Evolutionary conservation across 2,797 vertebrate species (phyloP).

Genomic region (Syngnathus rostellatus): DNA sequence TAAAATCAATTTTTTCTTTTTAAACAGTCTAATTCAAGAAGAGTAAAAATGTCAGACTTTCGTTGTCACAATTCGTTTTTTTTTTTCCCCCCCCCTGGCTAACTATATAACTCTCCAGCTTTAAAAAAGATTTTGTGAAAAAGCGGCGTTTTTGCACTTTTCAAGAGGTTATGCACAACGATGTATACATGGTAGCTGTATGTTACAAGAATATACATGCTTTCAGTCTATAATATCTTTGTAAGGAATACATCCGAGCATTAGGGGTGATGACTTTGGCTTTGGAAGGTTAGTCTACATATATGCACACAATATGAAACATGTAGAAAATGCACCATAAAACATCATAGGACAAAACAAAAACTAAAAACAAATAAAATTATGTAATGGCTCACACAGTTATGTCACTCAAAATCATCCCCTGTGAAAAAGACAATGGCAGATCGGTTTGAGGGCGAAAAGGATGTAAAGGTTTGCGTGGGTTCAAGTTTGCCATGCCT

Average conservation of each 20-base stretch:
- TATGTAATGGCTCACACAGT: slow-evolving; percentile 41
- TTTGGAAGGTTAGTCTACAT: slow-evolving; percentile 71
- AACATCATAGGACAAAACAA: background rate
- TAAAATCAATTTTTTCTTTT: slow-evolving; percentile 64
- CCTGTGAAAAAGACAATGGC: slow-evolving; percentile 16
- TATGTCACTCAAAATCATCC: slow-evolving; percentile 41
- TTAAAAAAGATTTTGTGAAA: slow-evolving; percentile 67
- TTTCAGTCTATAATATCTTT: slow-evolving; percentile 66
- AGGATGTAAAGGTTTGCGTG: background rate
- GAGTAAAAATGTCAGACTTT: slow-evolving; percentile 50
- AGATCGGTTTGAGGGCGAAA: slow-evolving; percentile 7
- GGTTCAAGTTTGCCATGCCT: slow-evolving; percentile 71
- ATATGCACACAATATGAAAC: slow-evolving; percentile 59
- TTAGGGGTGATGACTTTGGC: slow-evolving; percentile 73
- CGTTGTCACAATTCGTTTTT: background rate
- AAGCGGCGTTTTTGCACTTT: slow-evolving; percentile 54
- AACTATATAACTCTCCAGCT: slow-evolving; percentile 38
- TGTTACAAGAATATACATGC: slow-evolving; percentile 75
- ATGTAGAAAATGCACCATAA: slow-evolving; percentile 49
- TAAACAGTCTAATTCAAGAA: slow-evolving; percentile 35
- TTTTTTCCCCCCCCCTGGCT: slow-evolving; percentile 40
- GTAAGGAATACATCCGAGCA: slow-evolving; percentile 71
- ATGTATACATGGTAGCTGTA: slow-evolving; percentile 66
- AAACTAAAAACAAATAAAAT: slow-evolving; percentile 11
- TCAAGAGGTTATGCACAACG: slow-evolving; percentile 68